phyloP scores from a whole-genome alignment of 2,888 invertebrate species.

The Caenorhabditis panamensis region DNA sequence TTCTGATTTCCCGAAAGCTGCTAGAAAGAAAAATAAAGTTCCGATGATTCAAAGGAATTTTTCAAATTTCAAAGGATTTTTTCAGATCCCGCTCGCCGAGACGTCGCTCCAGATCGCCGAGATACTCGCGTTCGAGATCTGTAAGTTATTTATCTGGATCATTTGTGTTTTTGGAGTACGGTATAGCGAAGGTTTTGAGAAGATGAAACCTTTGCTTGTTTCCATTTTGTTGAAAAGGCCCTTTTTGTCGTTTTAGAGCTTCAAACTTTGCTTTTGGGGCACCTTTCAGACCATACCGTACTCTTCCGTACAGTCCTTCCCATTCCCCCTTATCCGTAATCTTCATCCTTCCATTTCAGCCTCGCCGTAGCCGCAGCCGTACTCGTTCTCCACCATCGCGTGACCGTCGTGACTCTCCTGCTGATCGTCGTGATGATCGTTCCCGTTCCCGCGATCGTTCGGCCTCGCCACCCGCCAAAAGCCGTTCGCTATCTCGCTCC shows the following conservation, averaged over 20 bases:
- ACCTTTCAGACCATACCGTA: too few species aligned
- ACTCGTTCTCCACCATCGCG: conserved; percentile 61
- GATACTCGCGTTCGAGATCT: conserved; percentile 65
- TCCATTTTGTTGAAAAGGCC: too few species aligned
- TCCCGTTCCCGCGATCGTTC: conserved; percentile 37
- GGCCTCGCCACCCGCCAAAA: conserved; percentile 16
- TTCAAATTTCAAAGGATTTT: conserved; percentile 3
- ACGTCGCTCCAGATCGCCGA: conserved; percentile 65
- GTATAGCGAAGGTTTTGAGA: too few species aligned
- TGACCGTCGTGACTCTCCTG: conserved; percentile 40
- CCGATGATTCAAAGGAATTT: too few species aligned
- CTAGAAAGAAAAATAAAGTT: too few species aligned
- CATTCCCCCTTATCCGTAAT: neutral
- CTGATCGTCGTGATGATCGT: conserved; percentile 13
- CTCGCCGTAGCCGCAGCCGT: conserved; percentile 57
- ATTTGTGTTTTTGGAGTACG: too few species aligned
- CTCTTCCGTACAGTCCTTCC: neutral
- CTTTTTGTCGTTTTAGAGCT: too few species aligned
- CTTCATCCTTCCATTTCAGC: conserved; percentile 34
- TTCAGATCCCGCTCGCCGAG: conserved; percentile 56
- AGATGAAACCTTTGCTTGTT: too few species aligned
- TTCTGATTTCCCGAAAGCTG: neutral
- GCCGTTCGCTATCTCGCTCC: conserved; percentile 36
- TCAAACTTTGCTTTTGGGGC: too few species aligned
- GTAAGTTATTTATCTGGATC: conserved; percentile 28